Conservation (phyloP, 2,113 vertebrate species). For the Orycteropus afer region DNA sequence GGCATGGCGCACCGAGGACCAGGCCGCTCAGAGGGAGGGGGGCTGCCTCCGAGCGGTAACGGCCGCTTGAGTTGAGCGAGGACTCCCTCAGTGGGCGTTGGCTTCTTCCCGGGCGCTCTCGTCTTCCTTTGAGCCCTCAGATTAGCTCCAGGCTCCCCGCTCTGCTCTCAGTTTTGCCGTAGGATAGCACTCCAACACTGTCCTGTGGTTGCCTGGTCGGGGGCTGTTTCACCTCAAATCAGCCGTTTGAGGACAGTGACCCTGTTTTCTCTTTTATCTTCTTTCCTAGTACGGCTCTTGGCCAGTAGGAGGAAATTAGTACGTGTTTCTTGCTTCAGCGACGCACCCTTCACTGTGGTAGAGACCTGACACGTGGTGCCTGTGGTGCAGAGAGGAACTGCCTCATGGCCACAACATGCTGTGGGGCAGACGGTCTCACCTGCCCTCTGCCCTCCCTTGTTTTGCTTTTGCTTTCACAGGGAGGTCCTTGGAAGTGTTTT, state of each 20-base stretch:
- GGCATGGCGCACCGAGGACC: too few relatives aligned
- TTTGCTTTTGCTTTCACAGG: constrained; percentile 7
- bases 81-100: too few relatives aligned
- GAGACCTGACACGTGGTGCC: constrained; percentile 12
- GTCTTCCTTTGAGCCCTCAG: too few relatives aligned
- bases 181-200: not conserved
- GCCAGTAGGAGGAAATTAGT: not conserved
- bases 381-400: constrained; percentile 9
- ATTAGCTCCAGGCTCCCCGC: not conserved
- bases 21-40: too few relatives aligned
- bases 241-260: not conserved
- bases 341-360: not conserved
- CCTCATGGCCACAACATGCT: not conserved
- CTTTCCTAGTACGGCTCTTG: constrained; percentile 1
- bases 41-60: too few relatives aligned
- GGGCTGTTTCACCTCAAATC: not conserved
- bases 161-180: not conserved
- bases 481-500: constrained; percentile 36
- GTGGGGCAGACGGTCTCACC: not conserved
- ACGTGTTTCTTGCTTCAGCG: constrained; percentile 42
- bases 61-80: too few relatives aligned
- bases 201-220: not conserved
- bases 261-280: constrained; percentile 24
- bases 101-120: too few relatives aligned
- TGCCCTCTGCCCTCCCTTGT: not conserved